Conservation (phyloP, 2,888 invertebrate genomes). For the Drosophila robusta region DNA sequence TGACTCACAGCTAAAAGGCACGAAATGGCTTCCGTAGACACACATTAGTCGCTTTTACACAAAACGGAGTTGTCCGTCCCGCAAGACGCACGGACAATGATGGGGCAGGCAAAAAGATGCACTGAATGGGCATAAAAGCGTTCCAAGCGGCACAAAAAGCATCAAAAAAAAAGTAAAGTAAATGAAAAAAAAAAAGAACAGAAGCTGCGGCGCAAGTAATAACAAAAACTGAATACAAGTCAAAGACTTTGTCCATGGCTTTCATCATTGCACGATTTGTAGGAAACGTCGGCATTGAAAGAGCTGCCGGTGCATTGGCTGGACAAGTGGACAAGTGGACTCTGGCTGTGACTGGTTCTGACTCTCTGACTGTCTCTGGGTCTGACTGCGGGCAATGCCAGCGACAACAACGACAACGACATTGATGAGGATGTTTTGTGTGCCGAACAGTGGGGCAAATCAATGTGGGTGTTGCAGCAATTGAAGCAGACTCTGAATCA, state of each 20-base stretch:
- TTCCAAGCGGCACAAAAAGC: conserved; percentile 62
- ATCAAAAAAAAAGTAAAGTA: conserved; percentile 26
- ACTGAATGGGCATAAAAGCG: conserved; percentile 79
- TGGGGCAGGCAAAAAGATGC: conserved; percentile 58
- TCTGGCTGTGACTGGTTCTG: conserved; percentile 38
- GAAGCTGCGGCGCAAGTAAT: conserved; percentile 63
- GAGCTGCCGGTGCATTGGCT: conserved; percentile 49
- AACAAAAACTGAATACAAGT: conserved; percentile 78
- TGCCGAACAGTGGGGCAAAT: conserved; percentile 58
- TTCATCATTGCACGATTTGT: conserved; percentile 80
- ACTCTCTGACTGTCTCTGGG: conserved; percentile 31
- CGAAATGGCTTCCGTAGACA: conserved; percentile 81
- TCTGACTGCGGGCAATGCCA: conserved; percentile 47
- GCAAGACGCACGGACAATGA: conserved; percentile 38
- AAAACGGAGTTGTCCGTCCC: conserved; percentile 55
- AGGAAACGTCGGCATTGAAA: conserved; percentile 34
- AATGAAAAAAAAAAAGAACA: conserved; percentile 40
- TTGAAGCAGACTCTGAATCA: neutral
- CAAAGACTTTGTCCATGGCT: conserved; percentile 81
- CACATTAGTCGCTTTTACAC: conserved; percentile 82
- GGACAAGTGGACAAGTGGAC: conserved; percentile 47
- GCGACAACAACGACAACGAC: conserved; percentile 54
- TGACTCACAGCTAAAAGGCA: conserved; percentile 70
- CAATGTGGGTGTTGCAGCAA: neutral
- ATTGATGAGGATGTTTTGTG: conserved; percentile 75